These are phyloP conservation scores for Zootermopsis nevadensis DNA, from an alignment of 2,888 invertebrate species.

Conservation along the genomic window DNA sequence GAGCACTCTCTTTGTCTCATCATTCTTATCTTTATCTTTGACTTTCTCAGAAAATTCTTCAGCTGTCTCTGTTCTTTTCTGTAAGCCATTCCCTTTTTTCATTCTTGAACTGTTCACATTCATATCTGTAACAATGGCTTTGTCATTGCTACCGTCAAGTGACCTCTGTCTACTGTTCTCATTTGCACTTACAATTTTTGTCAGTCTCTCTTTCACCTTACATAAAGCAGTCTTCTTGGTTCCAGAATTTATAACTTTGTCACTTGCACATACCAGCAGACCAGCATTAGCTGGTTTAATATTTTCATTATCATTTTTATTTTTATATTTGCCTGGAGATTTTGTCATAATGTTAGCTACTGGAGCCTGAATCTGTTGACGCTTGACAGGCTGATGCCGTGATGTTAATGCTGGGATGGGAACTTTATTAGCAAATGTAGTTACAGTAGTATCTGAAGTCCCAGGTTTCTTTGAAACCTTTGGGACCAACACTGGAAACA, in stretches of 20 bases:
- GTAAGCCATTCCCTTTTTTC: not conserved
- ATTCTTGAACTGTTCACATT: not conserved
- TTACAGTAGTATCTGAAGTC: constrained; percentile 55
- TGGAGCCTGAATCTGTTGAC: not conserved
- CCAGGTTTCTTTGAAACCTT: constrained; percentile 37
- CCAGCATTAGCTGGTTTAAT: not conserved
- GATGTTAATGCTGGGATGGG: constrained; percentile 57
- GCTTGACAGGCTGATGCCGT: constrained; percentile 9
- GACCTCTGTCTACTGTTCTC: not conserved
- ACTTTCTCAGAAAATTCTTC: not conserved
- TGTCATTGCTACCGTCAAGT: not conserved
- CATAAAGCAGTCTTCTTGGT: not conserved
- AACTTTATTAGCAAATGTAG: constrained; percentile 57
- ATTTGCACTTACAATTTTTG: not conserved
- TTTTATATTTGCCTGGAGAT: constrained; percentile 7
- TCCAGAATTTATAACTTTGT: not conserved
- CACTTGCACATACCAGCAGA: not conserved
- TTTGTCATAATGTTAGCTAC: not conserved
- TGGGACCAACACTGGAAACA: constrained; percentile 42
- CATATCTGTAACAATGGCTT: not conserved
- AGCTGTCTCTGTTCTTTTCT: not conserved
- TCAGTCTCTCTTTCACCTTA: not conserved
- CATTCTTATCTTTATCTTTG: not conserved
- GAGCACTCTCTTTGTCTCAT: not conserved
- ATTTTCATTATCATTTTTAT: constrained; percentile 6